phyloP scores from a whole-genome alignment of 2,797 vertebrate genomes.

The Acanthornis magna region DNA sequence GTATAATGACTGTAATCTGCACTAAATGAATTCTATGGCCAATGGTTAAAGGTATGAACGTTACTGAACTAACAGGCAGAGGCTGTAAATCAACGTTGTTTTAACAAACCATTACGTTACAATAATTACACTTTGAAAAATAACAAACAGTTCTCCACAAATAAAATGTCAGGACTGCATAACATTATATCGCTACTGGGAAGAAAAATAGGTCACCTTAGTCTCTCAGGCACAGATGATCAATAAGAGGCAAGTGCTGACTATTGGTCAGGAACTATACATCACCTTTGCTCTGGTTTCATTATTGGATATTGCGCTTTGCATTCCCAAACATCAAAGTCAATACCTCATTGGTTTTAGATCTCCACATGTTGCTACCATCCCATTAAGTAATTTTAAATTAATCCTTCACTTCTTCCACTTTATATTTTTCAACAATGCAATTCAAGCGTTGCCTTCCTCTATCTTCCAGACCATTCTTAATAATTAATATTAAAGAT shows the following conservation, averaged over 20 bases:
- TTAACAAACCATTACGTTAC: background rate
- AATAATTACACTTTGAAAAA: background rate
- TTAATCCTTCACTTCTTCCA: background rate
- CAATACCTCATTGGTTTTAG: background rate
- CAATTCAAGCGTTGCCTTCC: background rate
- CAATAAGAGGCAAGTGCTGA: background rate
- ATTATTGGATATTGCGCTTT: background rate
- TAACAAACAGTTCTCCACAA: background rate
- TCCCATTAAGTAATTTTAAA: background rate
- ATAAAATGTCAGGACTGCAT: background rate
- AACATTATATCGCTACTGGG: background rate
- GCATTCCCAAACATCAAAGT: background rate
- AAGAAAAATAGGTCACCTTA: background rate
- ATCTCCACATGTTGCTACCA: background rate
- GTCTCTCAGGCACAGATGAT: background rate
- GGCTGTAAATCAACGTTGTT: background rate
- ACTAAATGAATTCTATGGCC: background rate
- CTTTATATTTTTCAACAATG: background rate
- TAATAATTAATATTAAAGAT: background rate
- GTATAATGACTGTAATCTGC: background rate
- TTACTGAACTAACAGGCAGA: background rate
- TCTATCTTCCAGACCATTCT: background rate
- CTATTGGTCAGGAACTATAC: accelerated
- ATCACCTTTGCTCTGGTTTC: background rate
- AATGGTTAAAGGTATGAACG: background rate